phyloP scores from a whole-genome alignment of 1,140 invertebrate species.

The Tetragonula clypearis region DNA sequence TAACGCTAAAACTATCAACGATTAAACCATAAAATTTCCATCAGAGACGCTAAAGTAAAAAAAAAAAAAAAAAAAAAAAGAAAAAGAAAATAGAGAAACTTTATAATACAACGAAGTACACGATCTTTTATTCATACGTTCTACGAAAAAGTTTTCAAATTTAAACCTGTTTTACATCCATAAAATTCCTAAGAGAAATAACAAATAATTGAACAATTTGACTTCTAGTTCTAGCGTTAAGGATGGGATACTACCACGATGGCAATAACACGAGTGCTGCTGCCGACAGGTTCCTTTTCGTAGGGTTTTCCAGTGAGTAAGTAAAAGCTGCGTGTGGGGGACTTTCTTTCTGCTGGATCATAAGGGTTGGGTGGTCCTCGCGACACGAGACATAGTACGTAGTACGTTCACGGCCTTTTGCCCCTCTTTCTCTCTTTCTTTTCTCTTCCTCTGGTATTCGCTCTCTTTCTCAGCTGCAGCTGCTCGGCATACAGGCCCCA shows the following conservation, averaged over 20 bases:
- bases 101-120: no score
- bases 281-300: constrained; percentile 44
- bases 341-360: constrained; percentile 6
- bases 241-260: constrained; percentile 21
- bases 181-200: no score
- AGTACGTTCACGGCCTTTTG: constrained; percentile 8
- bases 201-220: no score
- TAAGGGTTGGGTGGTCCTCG: constrained; percentile 45
- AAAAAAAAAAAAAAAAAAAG: no score
- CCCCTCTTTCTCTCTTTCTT: not conserved
- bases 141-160: no score
- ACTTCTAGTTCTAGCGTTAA: no score
- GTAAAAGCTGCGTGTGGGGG: constrained; percentile 1
- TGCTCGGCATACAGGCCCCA: constrained; percentile 51
- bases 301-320: not conserved
- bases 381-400: constrained; percentile 15
- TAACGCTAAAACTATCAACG: no score
- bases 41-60: no score
- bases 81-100: no score
- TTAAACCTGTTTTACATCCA: no score
- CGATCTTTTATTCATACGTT: no score
- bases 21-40: no score
- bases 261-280: not conserved
- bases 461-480: constrained; percentile 49
- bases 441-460: not conserved